Base-by-base conservation (phyloP, 37 sponge, comb jelly and placozoan species). In the Sycon ciliatum region DNA sequence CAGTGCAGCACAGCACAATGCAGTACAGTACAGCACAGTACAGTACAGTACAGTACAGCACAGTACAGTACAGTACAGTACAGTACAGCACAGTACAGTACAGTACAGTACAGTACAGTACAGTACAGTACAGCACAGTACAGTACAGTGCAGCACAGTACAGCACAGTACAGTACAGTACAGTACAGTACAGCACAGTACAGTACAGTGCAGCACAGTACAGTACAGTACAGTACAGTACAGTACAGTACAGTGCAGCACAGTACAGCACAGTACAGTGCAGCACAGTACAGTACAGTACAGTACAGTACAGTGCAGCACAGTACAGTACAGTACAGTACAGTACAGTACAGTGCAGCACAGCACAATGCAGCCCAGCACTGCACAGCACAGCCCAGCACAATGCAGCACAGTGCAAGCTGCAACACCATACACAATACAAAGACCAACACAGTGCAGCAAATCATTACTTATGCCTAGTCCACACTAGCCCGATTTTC, bases 91-190 rank as follows among this genome's bases (percentile, higher is more conserved):
- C 13, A 42, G 49, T 42, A 42, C 49, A 42, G 49, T 42, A 42
- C 13, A 42, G 49, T 42, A 60, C 26, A 60, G 63, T 60, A 60
- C 63, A 60, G 63, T 42, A 67, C 69, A 67, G 69, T 67, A 67
- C 40, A 60, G 38, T 42, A 67, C 69, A 20, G 23, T 42, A 67
- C 38, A 34, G 38, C 13, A 34, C 42, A 67, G 69, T 67, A 67
- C 69, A 67, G 69, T 67, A 67, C 69, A 67, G 69, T 67, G 16
- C 63, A 60, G 63, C 16, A 67, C 69, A 67, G 69, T 67, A 67
- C 69, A 67, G 69, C 32, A 67, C 42, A 67, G 69, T 67, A 67
- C 42, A 46, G 69, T 67, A 67, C 69, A 39, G 53, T 67, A 67
- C 69, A 67, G 69, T 67, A 67, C 69, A 67, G 69, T 67, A 67